Evolutionary conservation across 2,888 invertebrate genomes (phyloP), one percentile per base, ranked within the genome.

Genomic region (Drosophila leonis): DNA sequence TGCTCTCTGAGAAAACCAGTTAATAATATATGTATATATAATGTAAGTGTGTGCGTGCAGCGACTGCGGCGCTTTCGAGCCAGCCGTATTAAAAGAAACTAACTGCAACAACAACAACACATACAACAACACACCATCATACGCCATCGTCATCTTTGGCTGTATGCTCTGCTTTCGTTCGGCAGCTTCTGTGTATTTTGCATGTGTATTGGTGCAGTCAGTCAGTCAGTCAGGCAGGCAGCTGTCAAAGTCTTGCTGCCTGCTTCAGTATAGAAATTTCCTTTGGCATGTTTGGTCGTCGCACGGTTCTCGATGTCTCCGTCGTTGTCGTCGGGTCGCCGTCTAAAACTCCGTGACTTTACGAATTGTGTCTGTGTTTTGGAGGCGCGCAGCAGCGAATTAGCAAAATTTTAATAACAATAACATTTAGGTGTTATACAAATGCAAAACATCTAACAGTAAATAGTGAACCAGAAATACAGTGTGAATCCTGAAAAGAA

Each of bases 251-350:
- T 75, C 64, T 72, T 67, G 67, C 56, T 63, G 63, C 65, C 65
- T 68, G 71, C 66, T 35, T 87, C 82, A 91, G 90, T 91, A 80
- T 90, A 83, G 87, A 91, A 90, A 90, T 90, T 91, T 89, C 91
- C 84, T 90, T 90, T 90, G 91, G 80, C 80, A 81, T 72, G 90
- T 79, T 82, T 82, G 84, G 76, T 85, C 75, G 76, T 85, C 75
- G 82, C 27, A 57, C 49, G 75, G 56, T 65, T 60, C 59, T 62
- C 44, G 66, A 60, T 57, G 71, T 59, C 39, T 67, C 35, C 68
- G 56, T 62, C 52, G 57, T 57, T 63, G 55, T 57, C 65, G 75
- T 71, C 66, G 75, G 57, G 37, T 70, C 59, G 62, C 48, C 69
- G 78, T 78, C 46, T 55, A 49, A 48, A 69, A 69, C 59, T 63